Evolutionary conservation across 1,140 invertebrate species (phyloP).

Genomic region (Drosophila sechellia): DNA sequence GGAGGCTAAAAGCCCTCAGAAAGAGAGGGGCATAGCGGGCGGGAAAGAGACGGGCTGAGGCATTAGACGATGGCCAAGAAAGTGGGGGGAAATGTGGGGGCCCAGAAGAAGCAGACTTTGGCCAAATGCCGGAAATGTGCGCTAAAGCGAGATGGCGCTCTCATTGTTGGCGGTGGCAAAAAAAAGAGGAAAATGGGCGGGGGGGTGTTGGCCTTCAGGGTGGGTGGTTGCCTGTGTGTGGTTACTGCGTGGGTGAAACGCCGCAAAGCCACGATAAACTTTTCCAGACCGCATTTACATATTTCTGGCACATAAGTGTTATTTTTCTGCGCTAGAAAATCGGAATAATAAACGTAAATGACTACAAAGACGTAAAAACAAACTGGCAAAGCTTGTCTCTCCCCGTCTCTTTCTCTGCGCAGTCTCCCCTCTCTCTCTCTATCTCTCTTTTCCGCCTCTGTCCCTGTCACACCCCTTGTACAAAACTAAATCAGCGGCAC

Average conservation of each 20-base stretch:
- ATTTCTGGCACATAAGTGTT: slow-evolving; percentile 65
- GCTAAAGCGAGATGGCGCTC: slow-evolving; percentile 78
- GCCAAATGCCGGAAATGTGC: slow-evolving; percentile 72
- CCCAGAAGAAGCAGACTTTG: slow-evolving; percentile 26
- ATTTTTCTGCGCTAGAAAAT: slow-evolving; percentile 84
- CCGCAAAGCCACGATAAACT: slow-evolving; percentile 23
- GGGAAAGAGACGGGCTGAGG: slow-evolving; percentile 7
- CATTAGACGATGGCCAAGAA: slow-evolving; percentile 11
- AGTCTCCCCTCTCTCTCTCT: not conserved
- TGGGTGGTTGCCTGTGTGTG: slow-evolving; percentile 14
- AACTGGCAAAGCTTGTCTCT: slow-evolving; percentile 49
- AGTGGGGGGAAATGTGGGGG: slow-evolving; percentile 5
- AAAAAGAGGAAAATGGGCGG: not conserved
- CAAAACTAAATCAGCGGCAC: slow-evolving; percentile 79
- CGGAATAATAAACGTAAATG: slow-evolving; percentile 80
- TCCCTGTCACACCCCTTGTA: slow-evolving; percentile 12
- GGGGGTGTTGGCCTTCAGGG: not conserved
- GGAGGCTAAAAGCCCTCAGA: slow-evolving; percentile 74
- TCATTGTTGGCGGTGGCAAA: slow-evolving; percentile 37
- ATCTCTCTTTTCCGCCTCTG: not conserved
- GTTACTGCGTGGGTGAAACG: slow-evolving; percentile 35
- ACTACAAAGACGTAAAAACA: slow-evolving; percentile 74
- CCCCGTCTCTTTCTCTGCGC: not conserved
- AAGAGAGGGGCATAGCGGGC: slow-evolving; percentile 6
- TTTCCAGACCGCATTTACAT: slow-evolving; percentile 41